Evolutionary conservation across 2,113 vertebrate species (phyloP), one percentile per base, ranked within the genome.

Genomic region (Tautogolabrus adspersus): DNA sequence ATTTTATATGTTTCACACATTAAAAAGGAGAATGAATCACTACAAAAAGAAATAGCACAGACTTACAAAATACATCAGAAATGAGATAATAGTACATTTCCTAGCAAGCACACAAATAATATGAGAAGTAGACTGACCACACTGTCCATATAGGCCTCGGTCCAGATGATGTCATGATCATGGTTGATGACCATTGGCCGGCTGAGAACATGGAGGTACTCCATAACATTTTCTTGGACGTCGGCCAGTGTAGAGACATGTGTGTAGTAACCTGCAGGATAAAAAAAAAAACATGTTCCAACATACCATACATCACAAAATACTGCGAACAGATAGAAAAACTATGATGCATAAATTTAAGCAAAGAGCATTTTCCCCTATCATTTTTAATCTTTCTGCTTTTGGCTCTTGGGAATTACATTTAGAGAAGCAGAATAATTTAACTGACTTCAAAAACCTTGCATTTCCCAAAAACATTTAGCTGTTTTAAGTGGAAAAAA

Each of bases 181-280:
- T 98, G 98, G 93, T 97, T 97, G 90, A 99, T 99, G 91, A 98
- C 98, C 98, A 99, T 99, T 58, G 98, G 98, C 8, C 97, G 94
- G 83, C 98, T 99, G 67, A 99, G 96, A 57, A 99, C 98, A 0
- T 99, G 98, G 66, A 99, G 95, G 78, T 99, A 99, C 66, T 99
- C 98, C 98, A 99, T 99, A 26, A 99, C 98, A 0, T 97, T 99
- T 91, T 98, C 97, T 92, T 99, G 98, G 21, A 98, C 96, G 0
- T 99, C 97, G 0, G 97, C 98, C 86, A 99, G 92, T 0, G 97
- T 99, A 75, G 97, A 98, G 81, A 99, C 95, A 46, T 99, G 97
- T 0, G 97, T 98, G 92, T 98, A 99, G 88, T 99, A 99, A 47
- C 97, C 98, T 99, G 89, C 18, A 38, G 57, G n/a, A 82, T 38